Conservation (phyloP, 2,888 invertebrate species). For the Nemapogon koenigi region DNA sequence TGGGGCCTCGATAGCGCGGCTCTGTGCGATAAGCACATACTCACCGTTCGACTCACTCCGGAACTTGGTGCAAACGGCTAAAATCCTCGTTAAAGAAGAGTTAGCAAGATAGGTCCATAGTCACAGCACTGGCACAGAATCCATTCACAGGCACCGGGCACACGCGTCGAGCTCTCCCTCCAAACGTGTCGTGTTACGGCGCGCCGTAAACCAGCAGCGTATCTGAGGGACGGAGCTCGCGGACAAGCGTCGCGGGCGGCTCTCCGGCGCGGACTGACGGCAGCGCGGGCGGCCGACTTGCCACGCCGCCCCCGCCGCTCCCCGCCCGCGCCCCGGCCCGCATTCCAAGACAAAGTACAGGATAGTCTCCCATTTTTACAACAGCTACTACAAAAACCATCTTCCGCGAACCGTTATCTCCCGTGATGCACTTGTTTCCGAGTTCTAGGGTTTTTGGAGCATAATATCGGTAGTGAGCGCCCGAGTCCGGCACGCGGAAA, state of each 20-base stretch:
- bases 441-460: neutral
- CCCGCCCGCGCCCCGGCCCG: conserved; percentile 24
- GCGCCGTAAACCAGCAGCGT: conserved; percentile 64
- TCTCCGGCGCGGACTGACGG: conserved; percentile 61
- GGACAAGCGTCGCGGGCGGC: conserved; percentile 56
- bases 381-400: conserved; percentile 34
- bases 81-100: conserved; percentile 52
- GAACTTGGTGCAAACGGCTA: conserved; percentile 48
- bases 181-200: conserved; percentile 66
- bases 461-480: neutral
- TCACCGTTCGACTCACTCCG: conserved; percentile 62
- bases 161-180: conserved; percentile 48
- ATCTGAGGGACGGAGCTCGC: conserved; percentile 60
- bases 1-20: conserved; percentile 58
- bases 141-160: conserved; percentile 44
- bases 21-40: conserved; percentile 60
- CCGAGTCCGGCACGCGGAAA: conserved; percentile 45
- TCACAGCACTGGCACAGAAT: conserved; percentile 60
- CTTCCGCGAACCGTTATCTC: conserved; percentile 48
- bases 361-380: conserved; percentile 50
- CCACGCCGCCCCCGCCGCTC: conserved; percentile 25
- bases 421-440: conserved; percentile 6
- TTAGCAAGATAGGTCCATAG: conserved; percentile 30
- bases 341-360: conserved; percentile 56
- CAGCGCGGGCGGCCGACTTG: conserved; percentile 52